These are phyloP conservation scores for Ophonus ardosiacus DNA, from an alignment of 2,888 invertebrate genomes.

Conservation along the genomic window DNA sequence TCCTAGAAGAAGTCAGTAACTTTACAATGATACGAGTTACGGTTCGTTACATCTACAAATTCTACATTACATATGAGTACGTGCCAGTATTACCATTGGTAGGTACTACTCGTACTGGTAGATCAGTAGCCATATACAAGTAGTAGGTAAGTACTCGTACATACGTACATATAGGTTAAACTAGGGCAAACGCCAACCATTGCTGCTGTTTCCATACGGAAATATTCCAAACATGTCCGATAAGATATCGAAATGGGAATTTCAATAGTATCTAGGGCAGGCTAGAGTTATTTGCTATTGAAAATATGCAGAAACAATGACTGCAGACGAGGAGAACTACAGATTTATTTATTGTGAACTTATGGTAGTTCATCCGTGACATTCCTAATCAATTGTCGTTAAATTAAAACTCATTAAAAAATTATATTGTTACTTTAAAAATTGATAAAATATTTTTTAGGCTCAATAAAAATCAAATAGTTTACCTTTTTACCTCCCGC, in stretches of 20 bases:
- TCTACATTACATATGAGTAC: neutral
- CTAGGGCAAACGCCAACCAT: neutral
- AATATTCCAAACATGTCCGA: slow-evolving; percentile 1
- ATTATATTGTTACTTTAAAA: no score
- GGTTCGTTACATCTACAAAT: neutral
- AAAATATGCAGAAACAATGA: no score
- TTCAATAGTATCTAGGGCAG: neutral
- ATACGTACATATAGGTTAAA: neutral
- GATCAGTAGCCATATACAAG: no score
- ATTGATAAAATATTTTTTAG: no score
- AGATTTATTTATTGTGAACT: no score
- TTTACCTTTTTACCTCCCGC: no score
- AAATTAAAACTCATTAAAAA: no score
- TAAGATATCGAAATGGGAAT: neutral
- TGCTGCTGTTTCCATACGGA: neutral
- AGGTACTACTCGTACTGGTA: neutral
- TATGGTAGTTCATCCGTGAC: no score
- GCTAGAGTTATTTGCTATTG: neutral
- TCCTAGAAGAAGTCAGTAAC: slow-evolving; percentile 6
- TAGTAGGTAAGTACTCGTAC: no score
- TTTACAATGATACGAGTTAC: slow-evolving; percentile 2
- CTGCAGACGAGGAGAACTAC: no score
- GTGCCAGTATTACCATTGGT: neutral
- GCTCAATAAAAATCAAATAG: no score
- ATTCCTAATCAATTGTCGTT: no score